A percentile compares a stretch with the other conserved stretches of the same genome.
Evolutionary conservation across 2,113 vertebrate species (phyloP).

Genomic region (Vimba vimba): DNA sequence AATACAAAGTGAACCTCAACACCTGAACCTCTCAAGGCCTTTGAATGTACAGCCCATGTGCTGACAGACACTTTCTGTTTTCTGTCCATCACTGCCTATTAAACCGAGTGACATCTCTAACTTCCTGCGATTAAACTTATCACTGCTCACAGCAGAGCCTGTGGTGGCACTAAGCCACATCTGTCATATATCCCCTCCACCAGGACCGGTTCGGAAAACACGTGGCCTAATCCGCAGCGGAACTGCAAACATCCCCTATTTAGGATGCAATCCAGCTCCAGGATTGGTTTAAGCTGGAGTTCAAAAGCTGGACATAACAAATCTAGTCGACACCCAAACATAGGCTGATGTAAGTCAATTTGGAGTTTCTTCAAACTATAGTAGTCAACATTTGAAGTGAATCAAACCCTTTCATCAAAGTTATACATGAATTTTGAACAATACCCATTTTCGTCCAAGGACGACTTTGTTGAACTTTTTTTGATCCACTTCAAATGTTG

Average conservation of each 20-base stretch:
- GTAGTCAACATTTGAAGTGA: too few relatives aligned
- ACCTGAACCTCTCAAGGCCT: not conserved
- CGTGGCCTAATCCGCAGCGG: not conserved
- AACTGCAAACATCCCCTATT: conserved; percentile 25
- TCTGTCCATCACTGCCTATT: not conserved
- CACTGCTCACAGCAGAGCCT: conserved; percentile 9
- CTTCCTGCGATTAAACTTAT: conserved; percentile 30
- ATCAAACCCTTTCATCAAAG: too few relatives aligned
- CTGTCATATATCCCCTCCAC: conserved; percentile 24
- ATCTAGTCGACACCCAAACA: not conserved
- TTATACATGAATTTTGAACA: too few relatives aligned
- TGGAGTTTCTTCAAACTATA: conserved; percentile 10
- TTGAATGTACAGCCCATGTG: not conserved
- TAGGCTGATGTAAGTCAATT: not conserved
- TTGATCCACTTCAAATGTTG: too few relatives aligned
- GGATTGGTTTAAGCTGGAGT: conserved; percentile 3
- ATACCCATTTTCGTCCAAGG: too few relatives aligned
- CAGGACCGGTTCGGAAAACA: conserved; percentile 23
- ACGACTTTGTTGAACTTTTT: too few relatives aligned
- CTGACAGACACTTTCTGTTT: not conserved
- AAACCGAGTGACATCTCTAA: conserved; percentile 28
- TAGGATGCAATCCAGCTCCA: conserved; percentile 3
- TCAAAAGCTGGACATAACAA: conserved; percentile 9
- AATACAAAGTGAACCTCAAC: not conserved
- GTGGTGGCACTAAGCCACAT: conserved; percentile 16